Percentiles rank a stretch among this genome's conserved stretches.
phyloP scores from a whole-genome alignment of 2,888 invertebrate species.

The Sclerodermus sp. region DNA sequence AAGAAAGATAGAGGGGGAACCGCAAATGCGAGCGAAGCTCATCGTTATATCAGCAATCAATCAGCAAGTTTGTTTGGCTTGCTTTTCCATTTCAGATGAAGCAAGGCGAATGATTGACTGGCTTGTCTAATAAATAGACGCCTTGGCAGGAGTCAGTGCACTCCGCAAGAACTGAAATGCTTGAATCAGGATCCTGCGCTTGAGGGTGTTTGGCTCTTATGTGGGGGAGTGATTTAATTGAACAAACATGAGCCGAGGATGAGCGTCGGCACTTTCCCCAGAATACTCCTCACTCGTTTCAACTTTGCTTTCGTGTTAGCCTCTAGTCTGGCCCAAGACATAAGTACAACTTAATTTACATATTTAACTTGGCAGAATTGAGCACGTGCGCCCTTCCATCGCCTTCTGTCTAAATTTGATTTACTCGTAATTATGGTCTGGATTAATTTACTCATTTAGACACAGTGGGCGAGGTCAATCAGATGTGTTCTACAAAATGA shows the following conservation, averaged over 20 bases:
- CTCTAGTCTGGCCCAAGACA: constrained; percentile 15
- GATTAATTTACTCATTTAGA: constrained; percentile 24
- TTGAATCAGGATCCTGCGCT: neutral
- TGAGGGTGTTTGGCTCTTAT: too few relatives aligned
- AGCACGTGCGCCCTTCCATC: neutral
- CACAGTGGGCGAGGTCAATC: too few relatives aligned
- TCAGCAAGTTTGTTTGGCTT: too few relatives aligned
- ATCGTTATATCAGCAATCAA: too few relatives aligned
- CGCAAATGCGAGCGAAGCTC: too few relatives aligned
- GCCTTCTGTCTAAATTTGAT: constrained; percentile 19
- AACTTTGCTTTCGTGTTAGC: neutral
- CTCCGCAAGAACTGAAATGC: constrained; percentile 15
- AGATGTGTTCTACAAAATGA: too few relatives aligned
- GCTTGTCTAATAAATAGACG: too few relatives aligned
- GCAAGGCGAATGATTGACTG: too few relatives aligned
- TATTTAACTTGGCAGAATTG: constrained; percentile 25
- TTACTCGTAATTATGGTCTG: constrained; percentile 28
- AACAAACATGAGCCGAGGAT: constrained; percentile 26
- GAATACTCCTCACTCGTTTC: neutral
- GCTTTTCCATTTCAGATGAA: too few relatives aligned
- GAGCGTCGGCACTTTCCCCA: constrained; percentile 17
- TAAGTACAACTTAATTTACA: constrained; percentile 39
- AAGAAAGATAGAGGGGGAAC: too few relatives aligned
- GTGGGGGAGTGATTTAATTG: constrained; percentile 26
- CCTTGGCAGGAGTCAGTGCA: neutral